phyloP scores from a whole-genome alignment of 1,140 invertebrate species.

The Drosophila auraria region DNA sequence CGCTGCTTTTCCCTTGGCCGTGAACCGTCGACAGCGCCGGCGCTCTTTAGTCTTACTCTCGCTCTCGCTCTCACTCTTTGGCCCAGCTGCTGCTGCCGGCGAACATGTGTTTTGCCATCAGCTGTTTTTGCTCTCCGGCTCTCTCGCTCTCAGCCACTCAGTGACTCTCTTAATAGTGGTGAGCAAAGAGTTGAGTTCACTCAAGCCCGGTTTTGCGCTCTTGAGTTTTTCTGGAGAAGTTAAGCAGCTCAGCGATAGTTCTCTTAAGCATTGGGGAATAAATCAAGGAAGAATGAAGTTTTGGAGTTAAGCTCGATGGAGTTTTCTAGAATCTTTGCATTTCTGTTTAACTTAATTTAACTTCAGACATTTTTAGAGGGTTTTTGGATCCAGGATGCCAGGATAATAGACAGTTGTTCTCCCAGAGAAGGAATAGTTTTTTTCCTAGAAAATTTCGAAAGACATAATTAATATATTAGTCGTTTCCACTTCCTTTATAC shows the following conservation, averaged over 20 bases:
- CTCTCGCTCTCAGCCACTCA: not conserved
- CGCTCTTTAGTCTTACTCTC: not conserved
- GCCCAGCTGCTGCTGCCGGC: constrained; percentile 22
- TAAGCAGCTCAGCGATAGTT: too few species aligned
- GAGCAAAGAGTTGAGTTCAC: not conserved
- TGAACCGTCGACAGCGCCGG: constrained; percentile 51
- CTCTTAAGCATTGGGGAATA: not conserved
- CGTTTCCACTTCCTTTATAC: not conserved
- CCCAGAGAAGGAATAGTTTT: too few species aligned
- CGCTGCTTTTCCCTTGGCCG: constrained; percentile 76
- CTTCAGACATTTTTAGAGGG: too few species aligned
- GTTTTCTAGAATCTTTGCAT: not conserved
- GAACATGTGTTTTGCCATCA: constrained; percentile 49
- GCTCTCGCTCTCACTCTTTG: not conserved
- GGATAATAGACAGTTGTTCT: too few species aligned
- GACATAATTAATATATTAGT: not conserved
- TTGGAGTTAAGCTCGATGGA: not conserved
- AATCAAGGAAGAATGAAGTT: not conserved
- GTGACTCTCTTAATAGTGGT: not conserved
- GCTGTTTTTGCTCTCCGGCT: constrained; percentile 22
- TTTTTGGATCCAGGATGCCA: too few species aligned
- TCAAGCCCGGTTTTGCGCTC: constrained; percentile 14
- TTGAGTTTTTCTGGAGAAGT: constrained; percentile 2
- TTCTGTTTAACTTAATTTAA: not conserved
- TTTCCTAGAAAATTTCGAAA: not conserved